Evolutionary conservation across 92 coral and sea anemone genomes (phyloP), one percentile per base, ranked within the genome.

Genomic region (Scolanthus callimorphus): DNA sequence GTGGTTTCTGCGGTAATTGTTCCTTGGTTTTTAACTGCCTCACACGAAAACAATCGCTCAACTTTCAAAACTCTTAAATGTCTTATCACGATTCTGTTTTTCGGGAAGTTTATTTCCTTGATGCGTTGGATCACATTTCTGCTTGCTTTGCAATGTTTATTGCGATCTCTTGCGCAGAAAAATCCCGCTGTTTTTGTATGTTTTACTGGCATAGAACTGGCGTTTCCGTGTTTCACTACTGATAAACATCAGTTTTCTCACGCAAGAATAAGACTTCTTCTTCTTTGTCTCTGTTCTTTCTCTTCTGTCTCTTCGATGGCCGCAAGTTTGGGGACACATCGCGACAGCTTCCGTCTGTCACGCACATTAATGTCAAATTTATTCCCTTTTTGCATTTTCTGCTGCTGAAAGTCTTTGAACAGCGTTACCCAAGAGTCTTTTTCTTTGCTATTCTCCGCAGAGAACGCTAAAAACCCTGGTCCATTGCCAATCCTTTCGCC

Each of bases 401-500:
- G 68, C 13, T 29, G 39, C 31, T 47, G 61, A 38, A 29, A 52
- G 72, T 67, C 59, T 57, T 46, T 67, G 49, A 87, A 73, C 46
- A 74, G 77, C 39, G 53, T 43, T 25, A 87, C 25, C 96, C 96
- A 87, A 28, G 73, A 72, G 38, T 68, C 74, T 71, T 78, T 82
- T 49, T 87, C 96, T 34, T 68, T 55, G 17, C 62, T 51, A 17
- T 62, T 73, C 27, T 82, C 89, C 11, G 83, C 90, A 2, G 70
- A 30, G 52, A 87, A 87, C 26, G 67, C 49, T 31, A 87, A 34
- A 31, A 66, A 49, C 2, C 86, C 75, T 0, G 96, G 80, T 0
- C 90, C 84, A 37, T 60, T 59, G 13, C 88, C 88, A 17, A 88
- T 67, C 39, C 96, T 59, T 21, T 88, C 96, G n/a, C 96, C 96